Conservation (phyloP, 1,140 invertebrate species). For the Aphelinus atriplicis region DNA sequence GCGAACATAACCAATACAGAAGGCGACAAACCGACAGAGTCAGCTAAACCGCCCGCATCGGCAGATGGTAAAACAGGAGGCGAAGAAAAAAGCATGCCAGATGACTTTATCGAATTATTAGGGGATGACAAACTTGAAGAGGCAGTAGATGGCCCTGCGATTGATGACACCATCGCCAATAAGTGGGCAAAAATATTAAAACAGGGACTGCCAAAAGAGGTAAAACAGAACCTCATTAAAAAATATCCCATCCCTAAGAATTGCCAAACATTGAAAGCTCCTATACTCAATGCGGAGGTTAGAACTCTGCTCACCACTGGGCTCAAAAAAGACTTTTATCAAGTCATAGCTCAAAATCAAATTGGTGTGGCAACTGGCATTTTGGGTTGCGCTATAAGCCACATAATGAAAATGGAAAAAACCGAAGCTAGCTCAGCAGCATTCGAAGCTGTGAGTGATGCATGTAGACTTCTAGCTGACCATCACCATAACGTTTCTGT, state of each 20-base stretch:
- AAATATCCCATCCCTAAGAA: conserved; percentile 20
- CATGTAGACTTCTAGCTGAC: conserved; percentile 20
- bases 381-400: not conserved
- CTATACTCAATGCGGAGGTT: conserved; percentile 7
- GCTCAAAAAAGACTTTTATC: conserved; percentile 2
- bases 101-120: not conserved
- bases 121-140: not conserved
- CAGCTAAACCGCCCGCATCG: not conserved
- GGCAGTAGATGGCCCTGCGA: not conserved
- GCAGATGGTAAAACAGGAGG: not conserved
- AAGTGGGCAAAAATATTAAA: not conserved
- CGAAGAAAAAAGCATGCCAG: not conserved
- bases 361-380: not conserved
- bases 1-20: not conserved
- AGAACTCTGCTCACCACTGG: not conserved
- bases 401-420: not conserved
- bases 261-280: conserved; percentile 1
- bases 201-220: conserved; percentile 7
- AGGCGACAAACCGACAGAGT: not conserved
- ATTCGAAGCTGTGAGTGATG: conserved; percentile 20
- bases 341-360: conserved; percentile 3
- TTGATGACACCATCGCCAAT: not conserved
- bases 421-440: not conserved
- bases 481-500: conserved; percentile 25
- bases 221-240: not conserved